Conservation (phyloP, 2,113 vertebrate genomes). For the Girardinichthys multiradiatus region DNA sequence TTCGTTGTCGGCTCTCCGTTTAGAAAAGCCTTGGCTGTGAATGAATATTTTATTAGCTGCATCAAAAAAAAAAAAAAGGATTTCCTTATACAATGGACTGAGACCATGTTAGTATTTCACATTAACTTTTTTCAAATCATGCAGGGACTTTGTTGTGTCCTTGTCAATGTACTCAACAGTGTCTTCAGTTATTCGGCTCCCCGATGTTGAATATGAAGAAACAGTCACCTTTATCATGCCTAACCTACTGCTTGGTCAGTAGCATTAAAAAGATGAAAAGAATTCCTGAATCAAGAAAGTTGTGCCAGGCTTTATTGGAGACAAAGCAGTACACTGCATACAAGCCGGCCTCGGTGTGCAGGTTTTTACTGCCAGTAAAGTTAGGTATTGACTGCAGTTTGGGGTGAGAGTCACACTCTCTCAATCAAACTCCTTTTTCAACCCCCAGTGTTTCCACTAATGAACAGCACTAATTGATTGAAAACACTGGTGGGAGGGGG, state of each 20-base stretch:
- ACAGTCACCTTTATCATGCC: not conserved
- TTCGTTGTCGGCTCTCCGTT: not conserved
- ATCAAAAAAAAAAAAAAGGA: not conserved
- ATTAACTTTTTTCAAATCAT: conserved; percentile 8
- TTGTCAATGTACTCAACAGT: not conserved
- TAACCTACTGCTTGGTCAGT: conserved; percentile 7
- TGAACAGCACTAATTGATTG: conserved; percentile 80
- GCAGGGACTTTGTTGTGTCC: not conserved
- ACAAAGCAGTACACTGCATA: conserved; percentile 34
- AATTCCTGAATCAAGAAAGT: conserved; percentile 51
- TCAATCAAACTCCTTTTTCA: conserved; percentile 66
- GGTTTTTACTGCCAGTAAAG: conserved; percentile 40
- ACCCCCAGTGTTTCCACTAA: conserved; percentile 64
- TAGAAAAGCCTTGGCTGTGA: conserved; percentile 3
- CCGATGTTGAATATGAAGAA: conserved; percentile 10
- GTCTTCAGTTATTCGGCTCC: conserved; percentile 12
- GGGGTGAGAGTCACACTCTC: conserved; percentile 69
- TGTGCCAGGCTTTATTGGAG: conserved; percentile 15
- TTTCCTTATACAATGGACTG: conserved; percentile 11
- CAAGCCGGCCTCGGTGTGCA: conserved; percentile 17
- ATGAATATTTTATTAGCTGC: not conserved
- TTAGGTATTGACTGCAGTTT: conserved; percentile 53
- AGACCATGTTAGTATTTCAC: conserved; percentile 4
- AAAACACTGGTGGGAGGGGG: conserved; percentile 74
- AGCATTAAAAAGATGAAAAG: conserved; percentile 25